These are phyloP conservation scores for Mormoops blainvillei DNA, from an alignment of 2,113 vertebrate genomes.

Conservation along the genomic window DNA sequence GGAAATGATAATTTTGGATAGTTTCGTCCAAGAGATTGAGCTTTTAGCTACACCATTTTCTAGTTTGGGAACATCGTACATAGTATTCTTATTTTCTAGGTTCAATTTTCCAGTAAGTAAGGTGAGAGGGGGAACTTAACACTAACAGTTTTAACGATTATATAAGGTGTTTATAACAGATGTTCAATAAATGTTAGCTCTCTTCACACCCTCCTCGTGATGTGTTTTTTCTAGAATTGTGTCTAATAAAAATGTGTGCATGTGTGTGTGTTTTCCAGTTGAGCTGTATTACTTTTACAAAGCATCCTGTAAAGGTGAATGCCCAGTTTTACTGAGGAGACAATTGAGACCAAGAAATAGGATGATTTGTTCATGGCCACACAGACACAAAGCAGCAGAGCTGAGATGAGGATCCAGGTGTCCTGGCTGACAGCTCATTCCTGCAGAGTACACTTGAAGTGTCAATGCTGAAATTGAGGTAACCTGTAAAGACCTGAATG, in stretches of 20 bases:
- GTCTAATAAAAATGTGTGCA: neutral
- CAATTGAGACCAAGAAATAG: neutral
- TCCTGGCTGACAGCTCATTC: neutral
- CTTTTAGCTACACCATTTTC: neutral
- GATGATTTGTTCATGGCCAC: neutral
- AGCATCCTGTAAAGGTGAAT: neutral
- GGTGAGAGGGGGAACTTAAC: neutral
- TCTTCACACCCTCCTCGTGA: neutral
- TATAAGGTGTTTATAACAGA: neutral
- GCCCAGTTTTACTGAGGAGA: neutral
- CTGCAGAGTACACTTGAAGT: neutral
- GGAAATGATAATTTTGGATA: neutral
- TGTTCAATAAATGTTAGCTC: neutral
- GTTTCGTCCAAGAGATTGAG: neutral
- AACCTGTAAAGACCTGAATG: constrained; percentile 38
- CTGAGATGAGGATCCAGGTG: neutral
- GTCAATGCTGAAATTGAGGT: neutral
- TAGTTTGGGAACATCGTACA: neutral
- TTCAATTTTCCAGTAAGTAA: neutral
- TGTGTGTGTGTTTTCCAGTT: neutral
- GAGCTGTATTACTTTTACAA: neutral
- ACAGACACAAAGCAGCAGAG: neutral
- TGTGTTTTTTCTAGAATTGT: neutral
- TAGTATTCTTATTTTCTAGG: neutral
- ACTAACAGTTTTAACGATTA: neutral